phyloP scores from a whole-genome alignment of 2,113 vertebrate genomes.

The Silurus asotus region DNA sequence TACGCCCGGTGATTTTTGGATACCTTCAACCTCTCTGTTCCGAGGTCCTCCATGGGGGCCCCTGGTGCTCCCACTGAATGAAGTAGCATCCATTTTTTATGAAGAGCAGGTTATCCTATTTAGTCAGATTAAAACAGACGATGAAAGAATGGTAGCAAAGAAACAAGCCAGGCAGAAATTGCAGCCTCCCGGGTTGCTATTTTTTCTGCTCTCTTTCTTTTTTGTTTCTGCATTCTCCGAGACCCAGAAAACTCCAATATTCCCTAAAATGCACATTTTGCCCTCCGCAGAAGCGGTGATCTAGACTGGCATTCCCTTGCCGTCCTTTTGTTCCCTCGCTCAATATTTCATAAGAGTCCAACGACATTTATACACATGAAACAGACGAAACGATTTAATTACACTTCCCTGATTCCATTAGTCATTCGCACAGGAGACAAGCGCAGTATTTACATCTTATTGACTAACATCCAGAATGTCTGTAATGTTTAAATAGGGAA shows the following conservation, averaged over 20 bases:
- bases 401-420: conserved; percentile 29
- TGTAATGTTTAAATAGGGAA: neutral
- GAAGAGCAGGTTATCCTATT: conserved; percentile 84
- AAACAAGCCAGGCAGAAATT: conserved; percentile 63
- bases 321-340: conserved; percentile 16
- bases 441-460: conserved; percentile 29
- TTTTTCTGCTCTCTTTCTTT: neutral
- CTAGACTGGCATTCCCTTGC: conserved; percentile 45
- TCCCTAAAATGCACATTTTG: conserved; percentile 51
- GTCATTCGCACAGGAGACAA: conserved; percentile 31
- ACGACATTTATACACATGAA: conserved; percentile 33
- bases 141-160: conserved; percentile 56
- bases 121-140: conserved; percentile 78
- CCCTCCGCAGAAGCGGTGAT: conserved; percentile 25
- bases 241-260: neutral
- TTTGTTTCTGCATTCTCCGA: conserved; percentile 17
- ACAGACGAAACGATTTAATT: conserved; percentile 41
- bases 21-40: conserved; percentile 50
- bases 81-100: conserved; percentile 81
- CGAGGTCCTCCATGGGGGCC: conserved; percentile 58
- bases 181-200: conserved; percentile 41
- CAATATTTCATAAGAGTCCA: conserved; percentile 40
- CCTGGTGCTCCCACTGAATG: conserved; percentile 69
- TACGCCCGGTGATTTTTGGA: conserved; percentile 70
- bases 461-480: conserved; percentile 15